Conservation (phyloP, 2,797 vertebrate genomes). For the Lerista edwardsae region DNA sequence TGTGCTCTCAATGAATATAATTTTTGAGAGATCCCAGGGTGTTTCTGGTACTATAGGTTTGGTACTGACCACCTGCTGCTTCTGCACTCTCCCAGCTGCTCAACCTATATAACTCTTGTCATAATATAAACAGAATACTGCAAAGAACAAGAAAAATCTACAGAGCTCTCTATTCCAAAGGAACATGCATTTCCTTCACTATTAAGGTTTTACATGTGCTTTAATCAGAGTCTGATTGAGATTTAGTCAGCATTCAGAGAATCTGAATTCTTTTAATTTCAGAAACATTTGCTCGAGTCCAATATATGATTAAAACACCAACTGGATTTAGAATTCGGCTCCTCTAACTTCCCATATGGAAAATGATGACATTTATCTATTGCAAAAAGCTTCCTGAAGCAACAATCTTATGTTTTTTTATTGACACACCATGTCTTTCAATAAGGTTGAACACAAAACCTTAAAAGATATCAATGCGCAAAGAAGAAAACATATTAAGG, state of each 20-base stretch:
- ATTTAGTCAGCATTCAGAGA: slow-evolving; percentile 36
- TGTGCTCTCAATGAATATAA: neutral
- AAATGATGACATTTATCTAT: neutral
- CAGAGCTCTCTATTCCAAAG: neutral
- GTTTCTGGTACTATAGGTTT: neutral
- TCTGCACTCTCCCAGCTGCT: neutral
- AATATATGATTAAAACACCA: slow-evolving; percentile 15
- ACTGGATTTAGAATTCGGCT: slow-evolving; percentile 2
- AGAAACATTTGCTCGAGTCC: slow-evolving; percentile 12
- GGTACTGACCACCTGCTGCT: too few species aligned
- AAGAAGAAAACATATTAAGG: neutral
- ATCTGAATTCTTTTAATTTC: neutral
- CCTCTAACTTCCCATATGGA: neutral
- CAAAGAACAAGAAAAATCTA: neutral
- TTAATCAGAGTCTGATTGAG: neutral
- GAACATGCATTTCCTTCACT: neutral
- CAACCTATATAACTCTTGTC: neutral
- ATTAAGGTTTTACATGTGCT: slow-evolving; percentile 26
- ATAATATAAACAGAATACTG: neutral
- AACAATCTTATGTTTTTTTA: accelerated
- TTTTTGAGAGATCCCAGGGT: too few species aligned
- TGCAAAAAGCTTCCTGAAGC: slow-evolving; percentile 10
- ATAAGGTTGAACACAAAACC: neutral
- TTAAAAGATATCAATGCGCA: neutral
- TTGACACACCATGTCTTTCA: neutral